These are phyloP conservation scores for Calameuta pallipes DNA, from an alignment of 2,888 invertebrate species.

Conservation along the genomic window DNA sequence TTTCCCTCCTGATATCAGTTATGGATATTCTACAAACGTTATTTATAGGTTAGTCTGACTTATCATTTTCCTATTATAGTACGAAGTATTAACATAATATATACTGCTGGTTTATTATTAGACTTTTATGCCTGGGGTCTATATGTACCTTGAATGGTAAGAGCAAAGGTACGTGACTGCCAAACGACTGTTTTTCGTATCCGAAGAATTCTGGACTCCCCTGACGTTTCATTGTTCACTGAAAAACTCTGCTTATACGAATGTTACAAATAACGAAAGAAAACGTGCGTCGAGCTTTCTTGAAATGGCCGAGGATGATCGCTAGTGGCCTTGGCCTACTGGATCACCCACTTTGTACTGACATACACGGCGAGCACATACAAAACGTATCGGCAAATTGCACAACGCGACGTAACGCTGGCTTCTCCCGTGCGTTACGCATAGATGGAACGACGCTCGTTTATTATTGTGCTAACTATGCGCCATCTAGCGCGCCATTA, in stretches of 20 bases:
- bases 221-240: not conserved
- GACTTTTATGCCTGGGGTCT: not conserved
- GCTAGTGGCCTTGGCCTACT: conserved; percentile 38
- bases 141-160: not conserved
- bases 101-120: not conserved
- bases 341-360: conserved; percentile 27
- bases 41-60: not conserved
- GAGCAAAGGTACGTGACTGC: not conserved
- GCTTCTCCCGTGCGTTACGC: not conserved
- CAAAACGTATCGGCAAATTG: conserved; percentile 4
- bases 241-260: not conserved
- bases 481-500: not conserved
- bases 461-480: not conserved
- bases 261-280: not conserved
- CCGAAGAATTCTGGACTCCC: not conserved
- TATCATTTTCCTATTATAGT: not conserved
- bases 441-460: not conserved
- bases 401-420: not conserved
- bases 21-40: not conserved
- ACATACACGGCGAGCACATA: conserved; percentile 21
- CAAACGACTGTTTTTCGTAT: not conserved
- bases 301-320: not conserved
- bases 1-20: not conserved
- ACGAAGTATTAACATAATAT: not conserved
- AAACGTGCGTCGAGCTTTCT: conserved; percentile 10